Base-by-base conservation (phyloP, 2,888 invertebrate species). In the Toxonevra muliebris region DNA sequence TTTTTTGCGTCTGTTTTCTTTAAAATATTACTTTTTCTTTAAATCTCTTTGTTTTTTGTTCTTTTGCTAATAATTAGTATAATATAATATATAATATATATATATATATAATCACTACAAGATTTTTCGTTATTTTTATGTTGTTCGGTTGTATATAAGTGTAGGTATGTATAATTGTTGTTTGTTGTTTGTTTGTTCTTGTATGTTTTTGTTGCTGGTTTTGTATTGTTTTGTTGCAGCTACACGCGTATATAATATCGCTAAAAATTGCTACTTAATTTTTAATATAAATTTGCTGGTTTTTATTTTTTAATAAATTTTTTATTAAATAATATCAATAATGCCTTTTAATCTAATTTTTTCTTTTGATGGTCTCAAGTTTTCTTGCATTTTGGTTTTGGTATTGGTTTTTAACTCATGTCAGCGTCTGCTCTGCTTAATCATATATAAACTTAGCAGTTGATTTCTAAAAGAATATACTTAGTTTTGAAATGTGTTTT, bases 81-180 rank as follows among this genome's bases (percentile, higher is more conserved):
- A n/a, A 48, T 20, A 30, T 55, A 55, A 30, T 19, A 20, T 9
- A n/a, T 54, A 54, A 54, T 54, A 19, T 48, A 20, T 55, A 11
- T 55, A 30, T 20, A 20, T 55, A 55, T 55, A 20, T 55, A 55
- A 20, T 55, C 55, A 10, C 55, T 55, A 55, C 30, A 55, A 55
- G 55, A 13, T 20, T 55, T 55, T 19, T 12, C 7, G n/a, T 17
- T 20, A 19, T 30, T 20, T 20, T 11, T 20, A 9, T 19, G 30
- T n/a, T 55, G 30, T n/a, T 55, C 15, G 13, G 48, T 48, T 48
- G 48, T 48, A 48, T 48, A 48, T 48, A 48, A 48, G 48, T 48
- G 13, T n/a, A 15, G 13, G 13, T n/a, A 48, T 48, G 48, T 48
- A 48, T 48, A 48, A 48, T 48, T 48, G 48, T 48, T 48, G 9